Percentiles rank a stretch among this genome's conserved stretches.
Evolutionary conservation across 1,140 invertebrate species (phyloP).

Genomic region (Ceratina calcarata): DNA sequence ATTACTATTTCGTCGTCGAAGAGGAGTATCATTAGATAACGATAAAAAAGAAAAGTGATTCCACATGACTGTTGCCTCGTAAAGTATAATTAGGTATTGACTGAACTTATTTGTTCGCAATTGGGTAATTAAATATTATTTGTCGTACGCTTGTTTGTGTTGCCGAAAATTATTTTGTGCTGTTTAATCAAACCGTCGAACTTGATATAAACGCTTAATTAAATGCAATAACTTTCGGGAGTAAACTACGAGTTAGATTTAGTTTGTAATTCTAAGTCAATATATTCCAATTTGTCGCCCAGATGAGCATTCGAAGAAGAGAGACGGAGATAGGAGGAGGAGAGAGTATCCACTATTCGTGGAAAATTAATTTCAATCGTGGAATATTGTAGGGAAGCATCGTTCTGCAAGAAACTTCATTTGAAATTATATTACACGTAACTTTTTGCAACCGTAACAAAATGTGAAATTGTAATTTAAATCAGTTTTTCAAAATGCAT

Average conservation of each 20-base stretch:
- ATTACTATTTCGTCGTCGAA: neutral
- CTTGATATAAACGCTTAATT: neutral
- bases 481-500: no score
- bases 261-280: neutral
- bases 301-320: no score
- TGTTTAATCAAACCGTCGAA: neutral
- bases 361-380: conserved; percentile 9
- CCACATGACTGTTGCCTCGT: no score
- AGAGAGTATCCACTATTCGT: neutral
- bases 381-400: neutral
- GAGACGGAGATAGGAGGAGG: no score
- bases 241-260: neutral
- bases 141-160: neutral
- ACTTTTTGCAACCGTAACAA: neutral
- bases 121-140: no score
- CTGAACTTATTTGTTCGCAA: no score
- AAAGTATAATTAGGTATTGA: no score
- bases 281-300: neutral
- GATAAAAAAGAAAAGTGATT: conserved; percentile 1
- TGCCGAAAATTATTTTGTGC: neutral
- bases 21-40: neutral
- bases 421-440: neutral
- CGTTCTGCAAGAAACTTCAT: neutral
- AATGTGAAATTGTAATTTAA: neutral
- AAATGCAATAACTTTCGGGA: neutral